phyloP scores from a whole-genome alignment of 1,140 invertebrate genomes.

The Tetragonula clypearis region DNA sequence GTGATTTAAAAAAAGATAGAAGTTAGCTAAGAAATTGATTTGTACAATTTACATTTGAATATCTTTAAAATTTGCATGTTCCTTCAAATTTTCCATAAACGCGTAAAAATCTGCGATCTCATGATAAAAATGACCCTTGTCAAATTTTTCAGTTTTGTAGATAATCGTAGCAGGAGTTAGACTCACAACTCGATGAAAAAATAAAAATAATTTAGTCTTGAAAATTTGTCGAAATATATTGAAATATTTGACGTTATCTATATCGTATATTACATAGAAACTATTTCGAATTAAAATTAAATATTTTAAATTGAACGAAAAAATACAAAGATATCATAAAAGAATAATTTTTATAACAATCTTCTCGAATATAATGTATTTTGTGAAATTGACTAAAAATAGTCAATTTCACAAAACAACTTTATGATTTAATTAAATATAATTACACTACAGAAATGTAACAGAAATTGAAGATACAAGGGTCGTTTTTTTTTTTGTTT shows the following conservation, averaged over 20 bases:
- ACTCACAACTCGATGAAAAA: neutral
- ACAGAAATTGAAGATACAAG: too few relatives aligned
- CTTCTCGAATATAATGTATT: too few relatives aligned
- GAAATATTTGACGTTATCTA: too few relatives aligned
- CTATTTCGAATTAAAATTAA: neutral
- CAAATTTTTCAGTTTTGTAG: neutral
- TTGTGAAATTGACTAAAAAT: too few relatives aligned
- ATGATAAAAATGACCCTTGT: neutral
- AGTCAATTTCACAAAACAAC: too few relatives aligned
- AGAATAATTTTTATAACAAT: too few relatives aligned
- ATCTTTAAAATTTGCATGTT: neutral
- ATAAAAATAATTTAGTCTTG: too few relatives aligned
- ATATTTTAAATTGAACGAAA: too few relatives aligned
- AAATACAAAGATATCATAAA: neutral
- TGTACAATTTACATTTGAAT: neutral
- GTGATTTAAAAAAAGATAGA: neutral
- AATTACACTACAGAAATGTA: too few relatives aligned
- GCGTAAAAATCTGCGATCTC: neutral
- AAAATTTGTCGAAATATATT: too few relatives aligned
- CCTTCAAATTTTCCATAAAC: neutral
- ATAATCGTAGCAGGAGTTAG: neutral
- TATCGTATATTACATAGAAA: neutral
- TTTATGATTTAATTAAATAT: too few relatives aligned
- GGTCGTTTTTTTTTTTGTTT: too few relatives aligned
- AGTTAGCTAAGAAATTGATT: neutral